Evolutionary conservation across 1,140 invertebrate genomes (phyloP).

Genomic region (Drosophila kikkawai): DNA sequence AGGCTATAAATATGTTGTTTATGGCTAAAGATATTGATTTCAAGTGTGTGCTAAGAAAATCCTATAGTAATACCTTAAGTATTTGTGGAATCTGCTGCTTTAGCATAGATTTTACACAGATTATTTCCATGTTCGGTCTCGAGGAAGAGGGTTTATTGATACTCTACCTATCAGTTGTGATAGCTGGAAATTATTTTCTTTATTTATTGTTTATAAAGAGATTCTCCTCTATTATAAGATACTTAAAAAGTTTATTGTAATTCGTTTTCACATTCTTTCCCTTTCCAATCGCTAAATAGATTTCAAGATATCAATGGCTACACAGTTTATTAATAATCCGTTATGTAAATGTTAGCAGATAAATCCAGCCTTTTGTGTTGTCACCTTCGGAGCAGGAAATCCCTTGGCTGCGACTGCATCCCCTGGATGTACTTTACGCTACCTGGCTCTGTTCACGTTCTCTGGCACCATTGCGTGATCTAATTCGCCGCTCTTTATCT

Average conservation of each 20-base stretch:
- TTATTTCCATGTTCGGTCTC: not conserved
- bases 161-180: not conserved
- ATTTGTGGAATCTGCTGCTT: not conserved
- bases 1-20: slow-evolving; percentile 30
- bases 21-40: slow-evolving; percentile 30
- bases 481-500: slow-evolving; percentile 41
- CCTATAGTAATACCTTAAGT: slow-evolving; percentile 1
- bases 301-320: not conserved
- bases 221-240: not conserved
- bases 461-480: slow-evolving; percentile 45
- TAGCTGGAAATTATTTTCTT: not conserved
- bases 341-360: slow-evolving; percentile 12
- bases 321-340: slow-evolving; percentile 5
- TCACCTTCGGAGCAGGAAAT: slow-evolving; percentile 26
- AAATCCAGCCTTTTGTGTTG: slow-evolving; percentile 11
- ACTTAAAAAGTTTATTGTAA: not conserved
- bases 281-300: not conserved
- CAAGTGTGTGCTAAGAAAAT: slow-evolving; percentile 18
- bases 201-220: not conserved
- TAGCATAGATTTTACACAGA: not conserved
- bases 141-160: not conserved
- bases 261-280: not conserved
- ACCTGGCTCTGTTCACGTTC: slow-evolving; percentile 17
- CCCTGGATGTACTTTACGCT: slow-evolving; percentile 9
- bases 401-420: slow-evolving; percentile 9